Percentiles rank a stretch among this genome's conserved stretches.
phyloP scores from a whole-genome alignment of 2,797 vertebrate species.

The Pteronotus mesoamericanus region DNA sequence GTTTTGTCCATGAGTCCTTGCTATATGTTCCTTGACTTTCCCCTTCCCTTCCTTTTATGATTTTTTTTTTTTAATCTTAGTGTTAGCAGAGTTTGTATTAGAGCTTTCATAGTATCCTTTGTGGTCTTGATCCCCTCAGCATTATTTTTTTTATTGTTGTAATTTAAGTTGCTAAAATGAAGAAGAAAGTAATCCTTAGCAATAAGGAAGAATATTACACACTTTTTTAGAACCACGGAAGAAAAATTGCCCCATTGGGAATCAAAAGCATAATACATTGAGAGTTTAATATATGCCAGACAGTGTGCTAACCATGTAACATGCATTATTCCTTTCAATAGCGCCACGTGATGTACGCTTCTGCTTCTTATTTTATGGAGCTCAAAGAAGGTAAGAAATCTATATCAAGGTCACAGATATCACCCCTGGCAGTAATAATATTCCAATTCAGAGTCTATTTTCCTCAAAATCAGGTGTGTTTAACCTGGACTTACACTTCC shows the following conservation, averaged over 20 bases:
- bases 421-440: neutral
- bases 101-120: neutral
- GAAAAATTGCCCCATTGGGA: neutral
- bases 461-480: neutral
- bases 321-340: neutral
- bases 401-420: neutral
- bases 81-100: neutral
- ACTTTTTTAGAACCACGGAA: neutral
- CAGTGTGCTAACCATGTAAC: neutral
- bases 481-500: neutral
- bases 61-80: neutral
- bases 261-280: neutral
- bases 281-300: neutral
- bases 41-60: too few relatives aligned
- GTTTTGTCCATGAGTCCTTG: too few relatives aligned
- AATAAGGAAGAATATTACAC: neutral
- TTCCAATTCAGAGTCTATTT: neutral
- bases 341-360: accelerated
- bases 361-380: neutral
- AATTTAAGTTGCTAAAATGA: neutral
- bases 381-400: neutral
- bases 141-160: neutral
- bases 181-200: neutral
- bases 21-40: too few relatives aligned
- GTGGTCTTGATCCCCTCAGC: neutral